Evolutionary conservation across 2,113 vertebrate species (phyloP).

Genomic region (Verasper variegatus): DNA sequence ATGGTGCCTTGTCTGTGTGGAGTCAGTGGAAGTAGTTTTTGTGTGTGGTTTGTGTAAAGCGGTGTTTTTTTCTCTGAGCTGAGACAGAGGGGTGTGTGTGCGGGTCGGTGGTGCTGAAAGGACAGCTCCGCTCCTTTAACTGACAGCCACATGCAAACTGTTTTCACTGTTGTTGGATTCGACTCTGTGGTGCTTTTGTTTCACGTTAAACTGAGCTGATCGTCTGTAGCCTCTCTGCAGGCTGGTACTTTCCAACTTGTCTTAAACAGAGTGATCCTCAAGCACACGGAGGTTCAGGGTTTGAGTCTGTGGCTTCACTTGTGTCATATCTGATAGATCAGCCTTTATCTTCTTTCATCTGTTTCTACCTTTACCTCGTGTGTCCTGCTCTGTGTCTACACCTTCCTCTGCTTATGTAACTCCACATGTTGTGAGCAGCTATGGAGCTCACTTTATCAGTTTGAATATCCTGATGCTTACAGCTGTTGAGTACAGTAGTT

Average conservation of each 20-base stretch:
- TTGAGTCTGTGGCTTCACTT: too few species aligned
- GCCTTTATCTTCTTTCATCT: too few species aligned
- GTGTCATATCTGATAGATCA: too few species aligned
- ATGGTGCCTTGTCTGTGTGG: not conserved
- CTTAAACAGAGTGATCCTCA: not conserved
- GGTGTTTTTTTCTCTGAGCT: not conserved
- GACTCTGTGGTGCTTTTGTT: too few species aligned
- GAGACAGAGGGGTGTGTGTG: not conserved
- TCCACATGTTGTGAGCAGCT: slow-evolving; percentile 48
- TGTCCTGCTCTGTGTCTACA: slow-evolving; percentile 7
- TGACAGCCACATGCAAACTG: not conserved
- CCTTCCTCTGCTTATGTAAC: slow-evolving; percentile 49
- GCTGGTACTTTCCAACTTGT: slow-evolving; percentile 23
- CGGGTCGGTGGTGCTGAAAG: slow-evolving; percentile 41
- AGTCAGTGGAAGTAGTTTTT: not conserved
- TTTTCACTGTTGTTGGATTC: not conserved
- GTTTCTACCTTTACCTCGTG: not conserved
- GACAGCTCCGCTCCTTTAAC: slow-evolving; percentile 66
- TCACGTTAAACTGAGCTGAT: too few species aligned
- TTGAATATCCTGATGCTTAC: not conserved
- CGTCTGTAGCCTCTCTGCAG: too few species aligned
- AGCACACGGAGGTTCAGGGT: too few species aligned
- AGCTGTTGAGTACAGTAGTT: not conserved
- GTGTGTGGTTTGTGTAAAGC: not conserved
- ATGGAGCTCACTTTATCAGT: slow-evolving; percentile 29